phyloP scores from a whole-genome alignment of 1,140 invertebrate genomes.

The Pectinophora gossypiella region DNA sequence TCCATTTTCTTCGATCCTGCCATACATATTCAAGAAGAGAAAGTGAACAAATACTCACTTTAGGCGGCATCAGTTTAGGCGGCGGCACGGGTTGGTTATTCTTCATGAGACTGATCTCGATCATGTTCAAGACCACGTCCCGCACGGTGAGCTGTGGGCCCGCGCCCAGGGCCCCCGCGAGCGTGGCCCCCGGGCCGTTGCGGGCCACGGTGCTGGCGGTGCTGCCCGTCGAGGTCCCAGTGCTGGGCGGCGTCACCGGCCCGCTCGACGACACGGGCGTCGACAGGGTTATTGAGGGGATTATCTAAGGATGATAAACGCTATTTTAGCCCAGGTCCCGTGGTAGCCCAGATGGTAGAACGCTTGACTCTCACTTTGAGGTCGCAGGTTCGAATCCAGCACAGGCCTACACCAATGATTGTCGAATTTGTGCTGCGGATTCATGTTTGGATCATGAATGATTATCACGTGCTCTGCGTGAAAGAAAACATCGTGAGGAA shows the following conservation, averaged over 20 bases:
- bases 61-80: slow-evolving; percentile 23
- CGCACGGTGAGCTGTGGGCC: slow-evolving; percentile 80
- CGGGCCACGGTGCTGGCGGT: slow-evolving; percentile 20
- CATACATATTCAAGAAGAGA: no score
- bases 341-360: no score
- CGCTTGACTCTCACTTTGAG: no score
- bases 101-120: slow-evolving; percentile 83
- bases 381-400: no score
- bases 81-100: slow-evolving; percentile 71
- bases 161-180: slow-evolving; percentile 55
- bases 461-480: no score
- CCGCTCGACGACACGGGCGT: not conserved
- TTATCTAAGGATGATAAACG: slow-evolving; percentile 14
- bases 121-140: slow-evolving; percentile 85
- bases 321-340: no score
- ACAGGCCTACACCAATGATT: no score
- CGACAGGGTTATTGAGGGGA: slow-evolving; percentile 20
- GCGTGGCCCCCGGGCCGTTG: slow-evolving; percentile 23
- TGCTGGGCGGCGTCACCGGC: not conserved
- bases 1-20: no score
- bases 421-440: no score
- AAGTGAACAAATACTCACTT: not conserved
- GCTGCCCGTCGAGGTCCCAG: slow-evolving; percentile 8
- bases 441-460: no score
- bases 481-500: no score